phyloP scores from a whole-genome alignment of 2,888 invertebrate species.

The Xylota segnis region DNA sequence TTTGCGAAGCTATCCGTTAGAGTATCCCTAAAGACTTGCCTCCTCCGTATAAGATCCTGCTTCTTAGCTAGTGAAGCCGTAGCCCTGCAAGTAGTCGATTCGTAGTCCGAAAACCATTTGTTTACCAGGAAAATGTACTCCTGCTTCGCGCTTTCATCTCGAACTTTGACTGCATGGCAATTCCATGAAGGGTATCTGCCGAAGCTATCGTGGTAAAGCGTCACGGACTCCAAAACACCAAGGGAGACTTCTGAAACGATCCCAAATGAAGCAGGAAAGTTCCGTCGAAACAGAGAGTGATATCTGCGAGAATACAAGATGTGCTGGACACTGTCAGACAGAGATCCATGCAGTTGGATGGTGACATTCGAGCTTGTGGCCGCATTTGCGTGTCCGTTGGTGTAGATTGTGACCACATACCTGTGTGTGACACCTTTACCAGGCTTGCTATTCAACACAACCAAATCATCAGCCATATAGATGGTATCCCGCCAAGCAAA shows the following conservation, averaged over 20 bases:
- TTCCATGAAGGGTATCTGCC: slow-evolving; percentile 80
- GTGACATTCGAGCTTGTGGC: slow-evolving; percentile 78
- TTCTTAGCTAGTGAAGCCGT: neutral
- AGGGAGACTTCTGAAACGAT: slow-evolving; percentile 45
- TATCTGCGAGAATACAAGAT: slow-evolving; percentile 68
- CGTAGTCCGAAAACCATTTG: slow-evolving; percentile 68
- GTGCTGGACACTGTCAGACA: slow-evolving; percentile 32
- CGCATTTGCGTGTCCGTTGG: slow-evolving; percentile 78
- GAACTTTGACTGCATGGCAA: slow-evolving; percentile 77
- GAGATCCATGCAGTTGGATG: slow-evolving; percentile 70
- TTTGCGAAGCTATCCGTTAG: slow-evolving; percentile 45
- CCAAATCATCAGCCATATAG: neutral
- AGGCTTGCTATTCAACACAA: slow-evolving; percentile 11
- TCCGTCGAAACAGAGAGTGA: slow-evolving; percentile 45
- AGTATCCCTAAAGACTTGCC: slow-evolving; percentile 16
- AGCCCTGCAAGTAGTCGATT: neutral
- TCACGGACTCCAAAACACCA: slow-evolving; percentile 53
- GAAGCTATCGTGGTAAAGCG: slow-evolving; percentile 74
- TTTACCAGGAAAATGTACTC: slow-evolving; percentile 75
- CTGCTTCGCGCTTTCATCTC: slow-evolving; percentile 56
- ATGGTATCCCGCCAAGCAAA: slow-evolving; percentile 54
- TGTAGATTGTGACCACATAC: slow-evolving; percentile 77
- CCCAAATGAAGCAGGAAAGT: slow-evolving; percentile 38
- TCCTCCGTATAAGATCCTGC: neutral
- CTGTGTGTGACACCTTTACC: slow-evolving; percentile 29